These are phyloP conservation scores for Graptemys geographica DNA, from an alignment of 2,797 vertebrate genomes.

Conservation along the genomic window DNA sequence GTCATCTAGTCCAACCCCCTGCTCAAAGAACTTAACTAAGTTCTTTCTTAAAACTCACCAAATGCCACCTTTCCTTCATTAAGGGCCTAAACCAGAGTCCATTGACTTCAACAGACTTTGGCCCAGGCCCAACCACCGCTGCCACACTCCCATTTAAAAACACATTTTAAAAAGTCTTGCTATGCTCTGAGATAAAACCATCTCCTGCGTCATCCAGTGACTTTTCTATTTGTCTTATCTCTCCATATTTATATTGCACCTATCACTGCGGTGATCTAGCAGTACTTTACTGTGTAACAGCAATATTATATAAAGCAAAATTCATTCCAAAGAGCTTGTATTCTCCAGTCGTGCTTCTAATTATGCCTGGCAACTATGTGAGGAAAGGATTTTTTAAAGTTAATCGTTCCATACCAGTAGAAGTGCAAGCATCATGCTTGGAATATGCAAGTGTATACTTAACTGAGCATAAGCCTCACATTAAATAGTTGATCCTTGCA, in stretches of 20 bases:
- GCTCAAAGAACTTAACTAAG: neutral
- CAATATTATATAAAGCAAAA: neutral
- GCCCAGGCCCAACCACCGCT: neutral
- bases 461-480: neutral
- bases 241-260: neutral
- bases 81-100: neutral
- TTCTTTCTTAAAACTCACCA: neutral
- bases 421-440: neutral
- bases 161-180: neutral
- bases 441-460: neutral
- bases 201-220: fast-evolving
- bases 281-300: neutral
- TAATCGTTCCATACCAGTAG: neutral
- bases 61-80: neutral
- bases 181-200: neutral
- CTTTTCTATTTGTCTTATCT: neutral
- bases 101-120: neutral
- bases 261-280: neutral
- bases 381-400: neutral
- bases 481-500: slow-evolving; percentile 14
- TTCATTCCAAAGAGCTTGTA: neutral
- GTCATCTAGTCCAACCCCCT: too few relatives aligned
- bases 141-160: neutral
- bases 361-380: neutral
- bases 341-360: slow-evolving; percentile 1